Base-by-base conservation (phyloP, 2,113 vertebrate species). In the Pelobates fuscus region DNA sequence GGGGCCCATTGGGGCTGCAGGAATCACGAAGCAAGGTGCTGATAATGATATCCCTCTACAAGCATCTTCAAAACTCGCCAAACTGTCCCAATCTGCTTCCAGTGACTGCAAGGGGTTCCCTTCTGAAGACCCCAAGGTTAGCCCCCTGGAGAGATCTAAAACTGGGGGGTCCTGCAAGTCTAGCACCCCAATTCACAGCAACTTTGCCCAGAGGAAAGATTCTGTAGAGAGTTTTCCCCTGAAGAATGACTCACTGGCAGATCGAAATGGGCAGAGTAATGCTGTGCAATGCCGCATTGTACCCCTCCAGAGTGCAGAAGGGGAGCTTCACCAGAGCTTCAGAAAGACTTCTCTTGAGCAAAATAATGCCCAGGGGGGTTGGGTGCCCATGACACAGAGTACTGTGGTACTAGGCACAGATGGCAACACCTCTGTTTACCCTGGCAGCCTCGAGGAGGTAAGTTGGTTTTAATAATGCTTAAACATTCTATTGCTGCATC, bases 341-440 rank as follows among this genome's bases (percentile, higher is more conserved):
- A 89, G 92, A 7, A 94, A 91, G 86, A 85, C 89, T 87, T 84
- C 89, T 0, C 71, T 89, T 79, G 94, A 97, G 82, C 91, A 86
- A 79, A 98, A 97, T 90, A 94, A 89, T 74, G 82, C 91, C 83
- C 86, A 88, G 52, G 85, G 89, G 43, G 89, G 91, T 86, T 98
- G 96, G 95, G 91, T 92, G 78, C 87, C 93, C 71, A 89, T 97
- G 94, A 96, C 92, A 89, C 95, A 96, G 86, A 98, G 96, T 68
- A 96, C 96, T 58, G 96, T 99, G 87, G 91, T 99, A 14, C 84
- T 99, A 88, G 95, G 95, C 66, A 87, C 95, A 60, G 96, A 98
- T 83, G 97, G 97, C 49, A 95, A 92, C 89, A 93, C 95, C 41
- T 94, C 95, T 11, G 96, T 99, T 57, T 91, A 95, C 67, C 90